Conservation (phyloP, 92 coral and sea anemone species). For the Paramuricea clavata region DNA sequence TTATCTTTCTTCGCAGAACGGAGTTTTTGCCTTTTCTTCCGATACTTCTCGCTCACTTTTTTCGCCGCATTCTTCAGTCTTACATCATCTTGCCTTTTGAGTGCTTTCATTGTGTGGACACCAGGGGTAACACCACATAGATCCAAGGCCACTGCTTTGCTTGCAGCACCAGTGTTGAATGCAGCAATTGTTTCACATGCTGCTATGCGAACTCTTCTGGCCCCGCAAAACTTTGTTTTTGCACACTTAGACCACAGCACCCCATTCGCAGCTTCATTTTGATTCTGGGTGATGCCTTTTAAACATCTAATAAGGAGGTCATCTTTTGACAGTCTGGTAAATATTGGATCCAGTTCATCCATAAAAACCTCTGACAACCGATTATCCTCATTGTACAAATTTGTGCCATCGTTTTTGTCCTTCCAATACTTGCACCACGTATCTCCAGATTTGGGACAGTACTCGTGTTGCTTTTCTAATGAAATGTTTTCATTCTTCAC, state of each 20-base stretch:
- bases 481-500: conserved; percentile 32
- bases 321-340: conserved; percentile 57
- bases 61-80: no score
- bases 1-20: no score
- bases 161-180: conserved; percentile 74
- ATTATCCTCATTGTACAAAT: conserved; percentile 47
- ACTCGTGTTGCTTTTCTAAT: conserved; percentile 61
- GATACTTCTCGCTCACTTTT: no score
- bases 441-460: conserved; percentile 58
- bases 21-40: no score
- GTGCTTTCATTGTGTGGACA: no score
- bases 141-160: conserved; percentile 60
- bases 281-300: conserved; percentile 66
- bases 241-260: conserved; percentile 72
- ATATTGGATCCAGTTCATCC: conserved; percentile 67
- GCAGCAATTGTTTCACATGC: conserved; percentile 66
- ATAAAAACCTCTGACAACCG: conserved; percentile 63
- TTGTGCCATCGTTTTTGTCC: conserved; percentile 52
- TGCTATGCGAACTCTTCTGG: conserved; percentile 65
- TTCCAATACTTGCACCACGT: conserved; percentile 77
- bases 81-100: no score
- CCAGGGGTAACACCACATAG: conserved; percentile 32
- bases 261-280: conserved; percentile 75
- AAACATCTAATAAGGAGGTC: conserved; percentile 65
- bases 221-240: conserved; percentile 74